A percentile compares a stretch with the other conserved stretches of the same genome.
Evolutionary conservation across 2,797 vertebrate genomes (phyloP).

Genomic region (Rhinogobio ventralis): DNA sequence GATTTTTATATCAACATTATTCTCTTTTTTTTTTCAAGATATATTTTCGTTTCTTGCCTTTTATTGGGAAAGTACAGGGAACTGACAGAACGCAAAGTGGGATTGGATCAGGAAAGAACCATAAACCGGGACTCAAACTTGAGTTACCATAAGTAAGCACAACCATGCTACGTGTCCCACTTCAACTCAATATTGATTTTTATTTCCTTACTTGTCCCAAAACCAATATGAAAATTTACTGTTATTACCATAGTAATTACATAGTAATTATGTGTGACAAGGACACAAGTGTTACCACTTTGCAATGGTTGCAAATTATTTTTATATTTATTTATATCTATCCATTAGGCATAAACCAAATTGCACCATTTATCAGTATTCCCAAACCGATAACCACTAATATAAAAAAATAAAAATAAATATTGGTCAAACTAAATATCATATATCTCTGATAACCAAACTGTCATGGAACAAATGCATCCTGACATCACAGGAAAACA

Average conservation of each 20-base stretch:
- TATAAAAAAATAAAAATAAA: no score
- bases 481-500: background rate
- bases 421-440: background rate
- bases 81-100: background rate
- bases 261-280: background rate
- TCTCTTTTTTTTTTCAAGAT: background rate
- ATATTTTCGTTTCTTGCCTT: background rate
- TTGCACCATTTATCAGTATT: background rate
- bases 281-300: background rate
- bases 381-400: background rate
- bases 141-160: background rate
- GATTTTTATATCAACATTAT: background rate
- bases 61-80: background rate
- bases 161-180: background rate
- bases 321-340: background rate
- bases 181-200: background rate
- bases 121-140: background rate
- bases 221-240: background rate
- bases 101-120: background rate
- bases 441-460: background rate
- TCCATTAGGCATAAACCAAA: background rate
- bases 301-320: background rate
- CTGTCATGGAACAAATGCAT: background rate
- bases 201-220: background rate
- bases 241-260: background rate